These are phyloP conservation scores for Trichomycterus rosablanca DNA, from an alignment of 2,113 vertebrate species.

Conservation along the genomic window DNA sequence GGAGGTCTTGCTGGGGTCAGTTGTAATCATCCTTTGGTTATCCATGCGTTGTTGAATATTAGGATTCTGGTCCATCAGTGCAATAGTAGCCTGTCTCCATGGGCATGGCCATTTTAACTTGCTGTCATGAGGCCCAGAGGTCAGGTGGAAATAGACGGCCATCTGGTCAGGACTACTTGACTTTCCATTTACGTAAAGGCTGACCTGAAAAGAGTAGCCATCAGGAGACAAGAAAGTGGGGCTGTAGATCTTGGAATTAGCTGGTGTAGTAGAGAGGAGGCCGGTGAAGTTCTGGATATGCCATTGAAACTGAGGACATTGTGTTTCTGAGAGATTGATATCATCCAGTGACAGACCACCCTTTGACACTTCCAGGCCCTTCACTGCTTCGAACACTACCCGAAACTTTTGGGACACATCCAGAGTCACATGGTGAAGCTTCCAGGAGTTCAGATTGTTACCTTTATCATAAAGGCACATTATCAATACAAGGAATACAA, in stretches of 20 bases:
- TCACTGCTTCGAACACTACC: constrained; percentile 78
- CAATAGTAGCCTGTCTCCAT: constrained; percentile 79
- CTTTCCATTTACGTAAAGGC: constrained; percentile 59
- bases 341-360: constrained; percentile 89
- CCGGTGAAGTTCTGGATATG: constrained; percentile 76
- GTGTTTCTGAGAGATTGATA: constrained; percentile 87
- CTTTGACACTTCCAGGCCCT: constrained; percentile 42
- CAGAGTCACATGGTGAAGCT: constrained; percentile 78
- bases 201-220: constrained; percentile 85
- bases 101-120: constrained; percentile 79
- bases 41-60: constrained; percentile 80
- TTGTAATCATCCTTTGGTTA: constrained; percentile 79
- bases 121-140: constrained; percentile 77
- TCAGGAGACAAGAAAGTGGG: constrained; percentile 76
- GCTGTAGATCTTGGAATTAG: constrained; percentile 61
- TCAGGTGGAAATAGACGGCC: constrained; percentile 70
- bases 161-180: constrained; percentile 37
- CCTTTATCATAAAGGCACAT: constrained; percentile 51
- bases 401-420: constrained; percentile 73
- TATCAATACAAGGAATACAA: too few relatives aligned
- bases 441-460: constrained; percentile 69
- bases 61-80: constrained; percentile 80
- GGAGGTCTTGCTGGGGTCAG: constrained; percentile 63
- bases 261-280: constrained; percentile 59
- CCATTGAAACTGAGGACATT: constrained; percentile 84